Base-by-base conservation (phyloP, 2,888 invertebrate species). In the Drosophila mimetica region DNA sequence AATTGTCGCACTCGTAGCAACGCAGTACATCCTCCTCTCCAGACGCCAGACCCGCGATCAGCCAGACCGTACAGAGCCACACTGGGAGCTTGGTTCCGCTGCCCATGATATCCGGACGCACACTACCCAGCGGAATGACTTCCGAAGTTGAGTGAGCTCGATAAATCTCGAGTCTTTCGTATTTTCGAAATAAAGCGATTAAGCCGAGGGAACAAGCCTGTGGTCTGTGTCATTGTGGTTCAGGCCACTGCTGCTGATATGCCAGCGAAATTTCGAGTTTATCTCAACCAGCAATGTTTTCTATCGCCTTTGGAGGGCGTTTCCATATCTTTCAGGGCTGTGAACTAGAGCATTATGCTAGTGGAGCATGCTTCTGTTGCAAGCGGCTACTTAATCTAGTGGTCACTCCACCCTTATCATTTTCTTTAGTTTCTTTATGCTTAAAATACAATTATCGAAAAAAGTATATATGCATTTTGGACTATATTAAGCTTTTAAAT, bases 271-370 rank as follows among this genome's bases (percentile, higher is more conserved):
- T 25, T 22, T 11, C 0, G 42, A 36, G 22, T 42, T 64, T 39
- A 64, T 64, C 64, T 64, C 11, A 22, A 22, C 6, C 16, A 13
- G 1, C 8, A 28, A n/a, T 50, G 20, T 22, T 22, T n/a, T 47
- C 18, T 8, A 1, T 30, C n/a, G 11, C 6, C 11, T 50, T 64
- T 44, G 20, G 36, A 42, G 50, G 22, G 42, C 64, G 34, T n/a
- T 41, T 28, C 22, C 61, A 11, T 63, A 47, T 60, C 42, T n/a
- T 9, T 11, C 18, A 30, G 14, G 13, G 28, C 39, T 28, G 9
- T 16, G 34, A 61, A 63, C 9, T 64, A 28, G 42, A 63, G 34
- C 50, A 63, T 41, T 65, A 46, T 61, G 60, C 60, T 59, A 61
- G 60, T 61, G 22, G 60, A 61, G 60, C 60, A 61, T 30, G n/a